These are phyloP conservation scores for Pseudomugil tenellus DNA, from an alignment of 2,797 vertebrate genomes.

Conservation along the genomic window DNA sequence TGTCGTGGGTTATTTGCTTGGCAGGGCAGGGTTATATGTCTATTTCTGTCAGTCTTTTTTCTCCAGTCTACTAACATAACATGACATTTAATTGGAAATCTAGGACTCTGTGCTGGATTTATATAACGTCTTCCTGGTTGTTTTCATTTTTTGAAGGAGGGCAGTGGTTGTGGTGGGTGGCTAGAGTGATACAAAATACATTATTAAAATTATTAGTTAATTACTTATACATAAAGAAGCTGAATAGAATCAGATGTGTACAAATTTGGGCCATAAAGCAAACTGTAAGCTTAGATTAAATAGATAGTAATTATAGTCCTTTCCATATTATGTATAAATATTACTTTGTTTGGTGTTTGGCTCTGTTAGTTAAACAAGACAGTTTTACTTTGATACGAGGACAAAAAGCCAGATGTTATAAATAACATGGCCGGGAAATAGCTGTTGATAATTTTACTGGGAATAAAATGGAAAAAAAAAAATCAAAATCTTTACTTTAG, in stretches of 20 bases:
- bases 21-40: constrained; percentile 35
- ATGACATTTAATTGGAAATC: constrained; percentile 51
- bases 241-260: background rate
- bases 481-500: too few relatives aligned
- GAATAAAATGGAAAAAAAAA: too few relatives aligned
- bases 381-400: too few relatives aligned
- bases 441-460: too few relatives aligned
- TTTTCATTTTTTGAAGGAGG: constrained; percentile 37
- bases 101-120: constrained; percentile 45
- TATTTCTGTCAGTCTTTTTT: constrained; percentile 43
- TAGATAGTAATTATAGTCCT: too few relatives aligned
- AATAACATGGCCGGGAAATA: too few relatives aligned
- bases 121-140: constrained; percentile 43
- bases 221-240: background rate
- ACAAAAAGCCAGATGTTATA: too few relatives aligned
- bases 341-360: too few relatives aligned
- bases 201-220: constrained; percentile 4
- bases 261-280: background rate
- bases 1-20: constrained; percentile 19
- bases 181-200: too few relatives aligned
- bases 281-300: background rate
- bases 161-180: background rate
- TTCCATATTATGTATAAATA: too few relatives aligned
- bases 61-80: constrained; percentile 40
- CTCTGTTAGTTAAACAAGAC: too few relatives aligned